A percentile compares a stretch with the other conserved stretches of the same genome.
Evolutionary conservation across 2,113 vertebrate species (phyloP).

Genomic region (Collichthys lucidus): DNA sequence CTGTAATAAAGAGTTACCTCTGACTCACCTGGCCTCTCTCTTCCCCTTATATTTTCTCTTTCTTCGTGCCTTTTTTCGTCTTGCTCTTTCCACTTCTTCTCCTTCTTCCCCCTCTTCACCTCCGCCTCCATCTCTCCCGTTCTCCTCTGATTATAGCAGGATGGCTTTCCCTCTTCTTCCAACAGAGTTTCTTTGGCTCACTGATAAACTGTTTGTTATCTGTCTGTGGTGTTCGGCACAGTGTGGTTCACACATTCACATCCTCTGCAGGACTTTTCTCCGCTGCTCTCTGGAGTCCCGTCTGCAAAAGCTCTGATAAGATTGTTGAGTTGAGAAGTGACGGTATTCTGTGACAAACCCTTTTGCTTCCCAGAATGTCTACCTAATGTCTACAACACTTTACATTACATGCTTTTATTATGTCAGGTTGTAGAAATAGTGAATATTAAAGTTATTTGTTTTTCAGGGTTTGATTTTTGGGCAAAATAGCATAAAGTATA

Average conservation of each 20-base stretch:
- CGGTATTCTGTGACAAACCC: background rate
- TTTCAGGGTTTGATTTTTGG: background rate
- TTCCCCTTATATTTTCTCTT: conserved; percentile 1
- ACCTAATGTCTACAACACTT: background rate
- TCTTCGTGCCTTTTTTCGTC: background rate
- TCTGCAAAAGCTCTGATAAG: conserved; percentile 69
- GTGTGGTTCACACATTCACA: conserved; percentile 38
- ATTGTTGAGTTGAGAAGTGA: conserved; percentile 35
- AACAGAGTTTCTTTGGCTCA: conserved; percentile 36
- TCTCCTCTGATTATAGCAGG: conserved; percentile 15
- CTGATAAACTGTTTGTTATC: conserved; percentile 62
- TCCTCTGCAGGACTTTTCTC: conserved; percentile 51
- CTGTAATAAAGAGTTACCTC: conserved; percentile 39
- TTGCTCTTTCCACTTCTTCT: background rate
- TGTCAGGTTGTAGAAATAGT: background rate
- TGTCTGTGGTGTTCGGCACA: conserved; percentile 13
- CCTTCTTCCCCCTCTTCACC: background rate
- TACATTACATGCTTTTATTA: background rate
- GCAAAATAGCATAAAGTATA: background rate
- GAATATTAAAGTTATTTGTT: background rate
- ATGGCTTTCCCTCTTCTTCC: conserved; percentile 35
- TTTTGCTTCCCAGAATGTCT: background rate
- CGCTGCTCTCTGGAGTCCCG: conserved; percentile 53
- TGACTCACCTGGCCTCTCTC: conserved; percentile 41
- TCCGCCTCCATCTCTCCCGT: background rate